Base-by-base conservation (phyloP, 2,797 vertebrate genomes). In the Heterohyrax brucei region DNA sequence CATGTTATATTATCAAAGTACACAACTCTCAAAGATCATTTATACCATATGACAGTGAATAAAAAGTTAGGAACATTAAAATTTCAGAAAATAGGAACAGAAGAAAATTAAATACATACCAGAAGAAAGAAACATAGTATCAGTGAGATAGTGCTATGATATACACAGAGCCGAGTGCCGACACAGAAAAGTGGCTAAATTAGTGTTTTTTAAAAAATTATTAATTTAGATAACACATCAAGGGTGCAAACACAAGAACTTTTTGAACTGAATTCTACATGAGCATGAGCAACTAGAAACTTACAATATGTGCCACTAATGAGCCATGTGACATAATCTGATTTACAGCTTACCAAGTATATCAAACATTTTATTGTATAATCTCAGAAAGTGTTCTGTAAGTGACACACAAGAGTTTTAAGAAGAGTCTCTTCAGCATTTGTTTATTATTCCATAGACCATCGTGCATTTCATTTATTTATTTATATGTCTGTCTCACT, bases 341-440 rank as follows among this genome's bases (percentile, higher is more conserved):
- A 80, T 19, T 94, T 62, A 89, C 85, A 77, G 78, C 70, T 1
- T 75, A 75, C 16, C 76, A 89, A 3, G 77, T 24, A 86, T n/a
- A 92, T 44, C 66, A 92, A 62, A 82, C 44, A 61, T 68, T 79
- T 89, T 94, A 79, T 66, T 94, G 87, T 30, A 0, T 21, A 72
- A 80, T 85, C 72, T 84, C 64, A 83, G 79, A 91, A 44, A 79
- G 92, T 94, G 91, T 48, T 85, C 87, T 76, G 3, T 79, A 87
- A 85, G 19, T 46, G 48, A 89, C 10, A 30, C 28, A 82, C 44
- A 89, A 92, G 85, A 96, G 80, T 89, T 75, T 91, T 56, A 91
- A 82, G 87, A 91, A 89, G n/a, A 62, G 39, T 64, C 26, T 83
- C 64, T 82, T 64, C 21, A 77, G 33, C n/a, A 84, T 44, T 13